A percentile compares a stretch with the other conserved stretches of the same genome.
phyloP scores from a whole-genome alignment of 2,888 invertebrate genomes.

The Macrophya annulata region DNA sequence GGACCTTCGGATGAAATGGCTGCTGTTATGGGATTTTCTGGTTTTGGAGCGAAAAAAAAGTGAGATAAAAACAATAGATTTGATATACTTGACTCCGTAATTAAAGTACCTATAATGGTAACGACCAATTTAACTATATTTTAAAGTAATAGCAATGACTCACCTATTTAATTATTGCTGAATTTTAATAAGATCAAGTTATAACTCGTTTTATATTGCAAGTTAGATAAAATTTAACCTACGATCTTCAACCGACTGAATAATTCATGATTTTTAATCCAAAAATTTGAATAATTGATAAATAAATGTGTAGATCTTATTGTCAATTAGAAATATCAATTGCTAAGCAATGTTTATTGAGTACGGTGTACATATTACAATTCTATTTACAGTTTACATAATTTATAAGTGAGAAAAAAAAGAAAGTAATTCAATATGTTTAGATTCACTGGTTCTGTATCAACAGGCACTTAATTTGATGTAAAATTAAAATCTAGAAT shows the following conservation, averaged over 20 bases:
- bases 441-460: slow-evolving; percentile 15
- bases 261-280: not conserved
- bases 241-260: not conserved
- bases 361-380: slow-evolving; percentile 26
- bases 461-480: not conserved
- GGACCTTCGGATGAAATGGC: slow-evolving; percentile 84
- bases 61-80: slow-evolving; percentile 74
- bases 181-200: not conserved
- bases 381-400: not conserved
- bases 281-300: slow-evolving; percentile 1
- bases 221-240: not conserved
- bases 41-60: slow-evolving; percentile 94
- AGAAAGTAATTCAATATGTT: not conserved
- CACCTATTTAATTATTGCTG: not conserved
- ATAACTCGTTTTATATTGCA: not conserved
- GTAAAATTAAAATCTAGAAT: not conserved
- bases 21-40: slow-evolving; percentile 97
- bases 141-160: slow-evolving; percentile 12
- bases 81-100: slow-evolving; percentile 9
- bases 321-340: slow-evolving; percentile 31
- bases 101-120: not conserved
- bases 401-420: not conserved
- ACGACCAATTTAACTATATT: slow-evolving; percentile 23
- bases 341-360: slow-evolving; percentile 34
- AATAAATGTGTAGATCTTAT: not conserved